phyloP scores from a whole-genome alignment of 2,888 invertebrate species.

The Rotaria socialis region DNA sequence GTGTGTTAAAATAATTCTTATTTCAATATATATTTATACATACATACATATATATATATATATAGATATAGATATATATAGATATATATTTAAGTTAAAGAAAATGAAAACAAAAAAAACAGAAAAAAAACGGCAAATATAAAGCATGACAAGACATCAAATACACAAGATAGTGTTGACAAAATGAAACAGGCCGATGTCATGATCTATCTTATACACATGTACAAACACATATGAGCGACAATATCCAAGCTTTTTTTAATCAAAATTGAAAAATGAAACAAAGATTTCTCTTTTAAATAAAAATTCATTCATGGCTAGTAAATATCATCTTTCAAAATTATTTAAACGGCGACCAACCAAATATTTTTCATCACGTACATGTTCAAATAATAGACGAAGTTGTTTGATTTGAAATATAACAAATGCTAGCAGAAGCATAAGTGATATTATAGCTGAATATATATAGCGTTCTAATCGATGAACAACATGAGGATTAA shows the following conservation, averaged over 20 bases:
- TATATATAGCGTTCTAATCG: constrained; percentile 80
- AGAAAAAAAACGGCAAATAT: neutral
- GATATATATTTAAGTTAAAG: constrained; percentile 4
- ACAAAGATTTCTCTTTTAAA: neutral
- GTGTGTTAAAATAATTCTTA: neutral
- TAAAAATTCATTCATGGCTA: neutral
- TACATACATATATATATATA: neutral
- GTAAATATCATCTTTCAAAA: constrained; percentile 67
- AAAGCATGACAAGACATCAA: neutral
- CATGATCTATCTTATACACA: neutral
- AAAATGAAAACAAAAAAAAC: neutral
- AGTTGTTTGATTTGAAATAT: constrained; percentile 86
- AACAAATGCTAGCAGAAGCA: constrained; percentile 69
- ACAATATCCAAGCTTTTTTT: neutral
- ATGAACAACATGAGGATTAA: constrained; percentile 54
- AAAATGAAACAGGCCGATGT: neutral
- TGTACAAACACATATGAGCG: neutral
- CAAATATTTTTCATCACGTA: constrained; percentile 94
- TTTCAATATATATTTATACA: neutral
- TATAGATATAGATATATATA: neutral
- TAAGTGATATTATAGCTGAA: constrained; percentile 72
- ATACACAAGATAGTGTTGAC: neutral
- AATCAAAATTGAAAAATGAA: neutral
- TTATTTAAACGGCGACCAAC: constrained; percentile 93
- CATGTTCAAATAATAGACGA: constrained; percentile 87